Evolutionary conservation across 1,140 invertebrate species (phyloP).

Genomic region (Oreohelix idahoensis): DNA sequence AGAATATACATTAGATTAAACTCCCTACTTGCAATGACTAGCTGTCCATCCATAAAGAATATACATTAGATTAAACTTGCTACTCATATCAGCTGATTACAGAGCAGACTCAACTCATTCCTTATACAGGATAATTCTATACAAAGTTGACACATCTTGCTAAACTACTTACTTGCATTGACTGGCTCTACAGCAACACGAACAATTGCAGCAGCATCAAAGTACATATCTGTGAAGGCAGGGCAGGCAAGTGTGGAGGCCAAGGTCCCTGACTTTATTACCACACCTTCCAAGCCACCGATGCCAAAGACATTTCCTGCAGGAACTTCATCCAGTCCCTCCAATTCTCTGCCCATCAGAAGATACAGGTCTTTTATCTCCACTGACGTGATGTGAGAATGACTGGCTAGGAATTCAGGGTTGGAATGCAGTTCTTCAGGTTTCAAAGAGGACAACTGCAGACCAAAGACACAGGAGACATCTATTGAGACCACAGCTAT

Average conservation of each 20-base stretch:
- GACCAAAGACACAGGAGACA: background rate
- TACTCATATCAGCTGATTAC: too few relatives aligned
- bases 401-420: background rate
- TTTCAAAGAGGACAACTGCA: background rate
- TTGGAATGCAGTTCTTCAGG: constrained; percentile 5
- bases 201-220: constrained; percentile 89
- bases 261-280: constrained; percentile 93
- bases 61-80: too few relatives aligned
- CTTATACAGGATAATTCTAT: too few relatives aligned
- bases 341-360: constrained; percentile 94
- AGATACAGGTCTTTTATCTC: constrained; percentile 86
- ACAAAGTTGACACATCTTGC: too few relatives aligned
- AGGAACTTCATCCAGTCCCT: constrained; percentile 79
- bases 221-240: constrained; percentile 86
- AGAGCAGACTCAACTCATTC: too few relatives aligned
- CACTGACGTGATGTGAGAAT: constrained; percentile 77
- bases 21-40: too few relatives aligned
- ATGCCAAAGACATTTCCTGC: constrained; percentile 78
- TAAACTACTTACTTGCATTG: constrained; percentile 77
- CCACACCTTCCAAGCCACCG: constrained; percentile 87
- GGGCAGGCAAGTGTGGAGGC: constrained; percentile 88
- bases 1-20: too few relatives aligned
- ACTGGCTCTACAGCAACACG: constrained; percentile 94
- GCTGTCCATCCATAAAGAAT: too few relatives aligned
- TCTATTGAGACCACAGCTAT: background rate